These are phyloP conservation scores for Chionoecetes opilio DNA, from an alignment of 1,140 invertebrate species.

Conservation along the genomic window DNA sequence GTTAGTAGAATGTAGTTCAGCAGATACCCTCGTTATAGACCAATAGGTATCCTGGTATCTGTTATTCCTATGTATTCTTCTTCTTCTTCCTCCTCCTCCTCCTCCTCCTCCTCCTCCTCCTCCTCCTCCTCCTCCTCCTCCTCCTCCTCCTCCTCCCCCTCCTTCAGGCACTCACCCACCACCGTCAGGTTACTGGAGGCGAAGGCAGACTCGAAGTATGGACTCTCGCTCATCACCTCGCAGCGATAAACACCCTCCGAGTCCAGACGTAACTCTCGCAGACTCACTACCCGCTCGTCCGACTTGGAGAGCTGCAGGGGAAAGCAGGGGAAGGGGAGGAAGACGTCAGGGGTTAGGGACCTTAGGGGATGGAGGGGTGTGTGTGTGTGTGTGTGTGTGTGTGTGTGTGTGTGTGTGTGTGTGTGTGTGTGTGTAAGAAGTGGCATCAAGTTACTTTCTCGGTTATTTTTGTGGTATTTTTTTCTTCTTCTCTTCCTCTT, in stretches of 20 bases:
- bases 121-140: not conserved
- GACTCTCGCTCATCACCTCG: conserved; percentile 73
- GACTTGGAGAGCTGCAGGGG: conserved; percentile 49
- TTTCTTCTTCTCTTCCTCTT: too few relatives aligned
- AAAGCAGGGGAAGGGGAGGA: not conserved
- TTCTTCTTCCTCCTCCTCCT: not conserved
- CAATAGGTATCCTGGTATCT: too few relatives aligned
- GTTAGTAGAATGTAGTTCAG: too few relatives aligned
- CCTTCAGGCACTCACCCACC: conserved; percentile 49
- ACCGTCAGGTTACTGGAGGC: conserved; percentile 44
- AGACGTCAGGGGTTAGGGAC: too few relatives aligned
- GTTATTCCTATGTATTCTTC: too few relatives aligned
- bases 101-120: not conserved
- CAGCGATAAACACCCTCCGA: conserved; percentile 65
- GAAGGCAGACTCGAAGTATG: conserved; percentile 55
- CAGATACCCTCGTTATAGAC: too few relatives aligned
- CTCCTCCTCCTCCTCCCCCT: not conserved
- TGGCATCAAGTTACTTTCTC: too few relatives aligned
- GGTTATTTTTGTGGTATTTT: too few relatives aligned
- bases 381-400: too few relatives aligned
- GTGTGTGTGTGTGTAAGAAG: not conserved
- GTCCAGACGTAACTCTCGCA: conserved; percentile 46
- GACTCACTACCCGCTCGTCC: conserved; percentile 55
- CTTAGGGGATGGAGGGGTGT: not conserved
- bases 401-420: not conserved